Conservation (phyloP, 2,888 invertebrate species). For the Eupithecia subfuscata region DNA sequence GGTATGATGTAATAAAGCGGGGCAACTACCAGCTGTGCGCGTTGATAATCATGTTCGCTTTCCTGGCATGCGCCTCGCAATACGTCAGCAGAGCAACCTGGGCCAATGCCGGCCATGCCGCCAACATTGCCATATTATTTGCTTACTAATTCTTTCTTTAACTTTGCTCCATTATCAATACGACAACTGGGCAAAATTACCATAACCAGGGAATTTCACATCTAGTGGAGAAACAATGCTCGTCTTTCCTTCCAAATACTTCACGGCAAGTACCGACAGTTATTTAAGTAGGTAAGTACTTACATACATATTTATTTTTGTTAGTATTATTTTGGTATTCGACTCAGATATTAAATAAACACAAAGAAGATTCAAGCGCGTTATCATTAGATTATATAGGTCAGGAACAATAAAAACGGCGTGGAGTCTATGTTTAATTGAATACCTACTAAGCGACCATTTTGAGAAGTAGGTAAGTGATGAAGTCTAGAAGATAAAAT, state of each 20-base stretch:
- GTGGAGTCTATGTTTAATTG: not conserved
- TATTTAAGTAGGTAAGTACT: not conserved
- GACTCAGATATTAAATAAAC: not conserved
- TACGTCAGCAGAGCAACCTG: slow-evolving; percentile 57
- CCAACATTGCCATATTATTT: slow-evolving; percentile 48
- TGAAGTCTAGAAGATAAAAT: not conserved
- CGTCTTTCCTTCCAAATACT: not conserved
- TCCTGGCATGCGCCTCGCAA: slow-evolving; percentile 61
- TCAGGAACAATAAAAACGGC: not conserved
- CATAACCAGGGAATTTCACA: not conserved
- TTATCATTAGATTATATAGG: not conserved
- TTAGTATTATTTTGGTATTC: no score
- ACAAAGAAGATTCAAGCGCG: not conserved
- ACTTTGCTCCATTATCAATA: not conserved
- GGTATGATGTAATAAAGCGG: slow-evolving; percentile 43
- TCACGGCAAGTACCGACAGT: not conserved
- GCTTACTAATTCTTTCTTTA: not conserved
- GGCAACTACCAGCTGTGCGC: slow-evolving; percentile 68
- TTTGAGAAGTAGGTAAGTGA: not conserved
- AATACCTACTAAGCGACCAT: not conserved
- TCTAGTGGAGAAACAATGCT: not conserved
- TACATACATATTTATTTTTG: no score
- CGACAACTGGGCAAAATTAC: not conserved
- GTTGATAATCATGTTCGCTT: slow-evolving; percentile 75
- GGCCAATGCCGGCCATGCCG: slow-evolving; percentile 42